Percentiles rank a stretch among this genome's conserved stretches.
Conservation (phyloP, 2,888 invertebrate species). For the Ischnus inquisitorius region DNA sequence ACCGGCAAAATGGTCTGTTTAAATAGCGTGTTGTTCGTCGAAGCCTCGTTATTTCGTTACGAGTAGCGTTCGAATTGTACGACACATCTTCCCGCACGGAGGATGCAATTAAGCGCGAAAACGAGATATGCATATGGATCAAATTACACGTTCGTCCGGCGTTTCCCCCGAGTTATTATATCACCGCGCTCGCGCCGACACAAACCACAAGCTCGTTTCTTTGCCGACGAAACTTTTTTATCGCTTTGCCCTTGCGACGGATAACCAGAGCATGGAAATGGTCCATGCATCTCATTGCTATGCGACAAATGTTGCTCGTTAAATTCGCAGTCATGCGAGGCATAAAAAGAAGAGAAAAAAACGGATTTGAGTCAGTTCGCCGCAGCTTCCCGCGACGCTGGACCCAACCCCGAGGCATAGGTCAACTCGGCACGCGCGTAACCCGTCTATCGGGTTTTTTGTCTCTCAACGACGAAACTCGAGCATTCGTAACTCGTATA, state of each 20-base stretch:
- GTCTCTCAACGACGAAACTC: neutral
- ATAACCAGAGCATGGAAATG: conserved; percentile 14
- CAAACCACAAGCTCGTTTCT: neutral
- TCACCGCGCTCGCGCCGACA: neutral
- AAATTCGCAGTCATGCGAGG: neutral
- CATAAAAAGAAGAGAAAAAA: neutral
- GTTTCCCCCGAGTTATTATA: neutral
- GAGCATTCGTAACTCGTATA: neutral
- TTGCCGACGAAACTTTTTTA: neutral
- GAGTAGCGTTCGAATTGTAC: neutral
- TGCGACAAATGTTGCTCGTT: conserved; percentile 5
- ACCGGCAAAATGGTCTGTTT: neutral
- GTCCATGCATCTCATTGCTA: neutral
- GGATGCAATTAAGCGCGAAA: conserved; percentile 1
- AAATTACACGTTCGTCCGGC: neutral
- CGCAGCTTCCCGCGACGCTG: neutral
- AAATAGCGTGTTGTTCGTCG: neutral
- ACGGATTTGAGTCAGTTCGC: neutral
- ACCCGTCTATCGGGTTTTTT: neutral
- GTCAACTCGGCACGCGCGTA: neutral
- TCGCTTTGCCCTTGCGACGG: neutral
- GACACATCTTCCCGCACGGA: conserved; percentile 2
- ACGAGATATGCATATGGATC: neutral
- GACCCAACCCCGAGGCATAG: neutral
- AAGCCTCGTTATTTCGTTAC: conserved; percentile 8